A percentile compares a stretch with the other conserved stretches of the same genome.
Conservation (phyloP, 2,113 vertebrate genomes). For the Varanus salvator region DNA sequence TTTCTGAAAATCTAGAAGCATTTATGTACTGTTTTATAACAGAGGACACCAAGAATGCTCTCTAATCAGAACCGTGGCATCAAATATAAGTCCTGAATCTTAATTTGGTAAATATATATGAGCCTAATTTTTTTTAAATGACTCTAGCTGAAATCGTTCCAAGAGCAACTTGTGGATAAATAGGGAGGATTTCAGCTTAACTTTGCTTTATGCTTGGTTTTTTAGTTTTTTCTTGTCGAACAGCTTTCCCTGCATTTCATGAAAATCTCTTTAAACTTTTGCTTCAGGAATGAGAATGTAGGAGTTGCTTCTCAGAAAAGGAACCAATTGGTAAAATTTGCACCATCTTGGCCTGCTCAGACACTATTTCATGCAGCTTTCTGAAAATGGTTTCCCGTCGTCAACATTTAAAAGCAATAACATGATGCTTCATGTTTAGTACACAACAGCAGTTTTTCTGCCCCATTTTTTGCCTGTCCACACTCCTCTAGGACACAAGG, state of each 20-base stretch:
- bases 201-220: no score
- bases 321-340: background rate
- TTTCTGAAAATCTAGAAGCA: no score
- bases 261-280: background rate
- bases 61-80: no score
- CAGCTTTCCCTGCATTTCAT: background rate
- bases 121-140: no score
- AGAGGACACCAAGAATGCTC: no score
- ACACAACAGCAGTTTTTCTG: background rate
- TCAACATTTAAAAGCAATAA: background rate
- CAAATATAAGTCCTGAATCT: no score
- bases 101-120: no score
- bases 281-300: background rate
- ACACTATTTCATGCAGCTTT: background rate
- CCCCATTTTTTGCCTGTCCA: background rate
- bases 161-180: no score
- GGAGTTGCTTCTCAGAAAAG: background rate
- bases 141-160: no score
- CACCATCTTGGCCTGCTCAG: background rate
- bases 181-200: no score
- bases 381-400: background rate
- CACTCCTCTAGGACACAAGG: background rate
- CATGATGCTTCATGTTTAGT: background rate
- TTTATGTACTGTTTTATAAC: no score
- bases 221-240: no score